These are phyloP conservation scores for Pseudorectes ferrugineus DNA, from an alignment of 2,113 vertebrate species.

Conservation along the genomic window DNA sequence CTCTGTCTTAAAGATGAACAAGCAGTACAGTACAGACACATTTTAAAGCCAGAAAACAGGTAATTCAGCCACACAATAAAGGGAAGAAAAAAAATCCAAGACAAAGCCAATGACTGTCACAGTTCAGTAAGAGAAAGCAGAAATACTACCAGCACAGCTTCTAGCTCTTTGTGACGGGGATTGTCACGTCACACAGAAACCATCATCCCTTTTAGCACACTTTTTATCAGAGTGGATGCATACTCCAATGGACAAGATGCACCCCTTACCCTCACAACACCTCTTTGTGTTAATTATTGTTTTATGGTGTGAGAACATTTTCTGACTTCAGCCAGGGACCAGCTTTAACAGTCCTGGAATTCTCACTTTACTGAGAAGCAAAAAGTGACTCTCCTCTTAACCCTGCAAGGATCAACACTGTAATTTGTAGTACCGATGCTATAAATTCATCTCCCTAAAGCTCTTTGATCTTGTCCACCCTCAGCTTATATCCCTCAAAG, in stretches of 20 bases:
- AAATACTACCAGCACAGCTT: not conserved
- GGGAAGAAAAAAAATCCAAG: not conserved
- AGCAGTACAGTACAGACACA: not conserved
- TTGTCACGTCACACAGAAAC: not conserved
- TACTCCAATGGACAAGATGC: not conserved
- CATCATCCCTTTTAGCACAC: accelerated
- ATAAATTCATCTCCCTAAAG: not conserved
- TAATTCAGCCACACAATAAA: not conserved
- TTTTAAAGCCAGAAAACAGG: not conserved
- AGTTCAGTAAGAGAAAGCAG: not conserved
- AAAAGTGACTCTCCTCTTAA: accelerated
- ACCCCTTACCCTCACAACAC: not conserved
- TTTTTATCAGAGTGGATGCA: not conserved
- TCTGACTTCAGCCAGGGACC: not conserved
- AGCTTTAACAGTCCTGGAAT: not conserved
- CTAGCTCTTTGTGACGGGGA: not conserved
- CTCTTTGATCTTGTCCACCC: not conserved
- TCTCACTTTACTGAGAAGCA: not conserved
- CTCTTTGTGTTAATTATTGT: not conserved
- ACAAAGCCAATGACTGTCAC: not conserved
- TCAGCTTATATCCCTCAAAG: not conserved
- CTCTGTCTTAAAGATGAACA: not conserved
- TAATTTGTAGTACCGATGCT: not conserved
- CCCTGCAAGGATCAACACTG: not conserved
- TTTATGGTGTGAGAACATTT: not conserved